phyloP scores from a whole-genome alignment of 2,797 vertebrate species.

The Protosalanx chinensis region DNA sequence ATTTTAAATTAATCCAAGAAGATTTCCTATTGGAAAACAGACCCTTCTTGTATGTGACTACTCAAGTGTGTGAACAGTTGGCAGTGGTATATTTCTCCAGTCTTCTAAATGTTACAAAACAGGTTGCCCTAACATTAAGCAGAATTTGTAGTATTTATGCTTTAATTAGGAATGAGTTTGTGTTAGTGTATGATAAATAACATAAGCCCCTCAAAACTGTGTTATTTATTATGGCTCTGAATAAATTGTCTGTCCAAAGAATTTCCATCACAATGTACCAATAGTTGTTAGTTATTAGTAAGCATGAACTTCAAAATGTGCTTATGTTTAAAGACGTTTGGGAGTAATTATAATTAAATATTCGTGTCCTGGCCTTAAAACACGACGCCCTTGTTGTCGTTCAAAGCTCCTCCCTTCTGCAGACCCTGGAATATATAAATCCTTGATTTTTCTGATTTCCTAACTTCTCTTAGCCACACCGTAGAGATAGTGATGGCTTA shows the following conservation, averaged over 20 bases:
- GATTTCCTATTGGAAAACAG: neutral
- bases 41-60: no score
- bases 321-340: no score
- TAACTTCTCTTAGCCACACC: neutral
- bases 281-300: neutral
- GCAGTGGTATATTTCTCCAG: no score
- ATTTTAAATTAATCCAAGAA: neutral
- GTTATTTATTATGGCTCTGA: neutral
- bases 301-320: neutral
- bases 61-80: no score
- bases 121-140: neutral
- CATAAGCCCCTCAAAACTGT: neutral
- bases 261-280: neutral
- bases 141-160: neutral
- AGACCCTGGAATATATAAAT: conserved; percentile 39
- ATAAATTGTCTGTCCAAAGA: neutral
- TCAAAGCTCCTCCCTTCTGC: conserved; percentile 58
- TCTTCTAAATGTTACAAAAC: conserved; percentile 1
- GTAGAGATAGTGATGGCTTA: neutral
- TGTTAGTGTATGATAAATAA: neutral
- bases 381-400: no score
- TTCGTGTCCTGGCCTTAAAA: neutral
- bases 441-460: conserved; percentile 8
- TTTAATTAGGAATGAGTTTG: neutral
- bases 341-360: no score